Evolutionary conservation across 1,140 invertebrate species (phyloP).

Genomic region (Hyposmocoma kahamanoa): DNA sequence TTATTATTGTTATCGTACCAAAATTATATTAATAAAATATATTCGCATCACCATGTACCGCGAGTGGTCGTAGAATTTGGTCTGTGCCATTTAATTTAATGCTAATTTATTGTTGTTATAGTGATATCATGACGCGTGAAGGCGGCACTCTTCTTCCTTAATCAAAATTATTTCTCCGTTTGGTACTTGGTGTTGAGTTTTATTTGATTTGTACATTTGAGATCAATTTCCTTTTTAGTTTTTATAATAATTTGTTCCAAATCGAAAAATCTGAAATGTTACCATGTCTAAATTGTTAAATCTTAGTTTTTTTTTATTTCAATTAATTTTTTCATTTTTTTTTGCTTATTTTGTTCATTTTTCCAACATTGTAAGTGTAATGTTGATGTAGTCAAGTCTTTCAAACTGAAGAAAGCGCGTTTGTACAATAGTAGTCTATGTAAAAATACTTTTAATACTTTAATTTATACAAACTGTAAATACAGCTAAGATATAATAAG

Average conservation of each 20-base stretch:
- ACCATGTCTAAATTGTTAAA: slow-evolving; percentile 35
- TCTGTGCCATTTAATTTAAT: slow-evolving; percentile 70
- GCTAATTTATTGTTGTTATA: slow-evolving; percentile 59
- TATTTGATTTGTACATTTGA: slow-evolving; percentile 36
- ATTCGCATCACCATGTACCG: slow-evolving; percentile 60
- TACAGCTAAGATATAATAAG: slow-evolving; percentile 63
- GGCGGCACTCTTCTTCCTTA: slow-evolving; percentile 54
- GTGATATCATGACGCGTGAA: slow-evolving; percentile 31
- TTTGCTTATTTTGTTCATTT: slow-evolving; percentile 31
- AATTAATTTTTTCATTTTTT: slow-evolving; percentile 22
- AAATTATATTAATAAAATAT: slow-evolving; percentile 39
- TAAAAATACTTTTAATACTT: slow-evolving; percentile 67
- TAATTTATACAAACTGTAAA: slow-evolving; percentile 73
- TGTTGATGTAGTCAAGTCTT: slow-evolving; percentile 59
- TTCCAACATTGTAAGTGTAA: slow-evolving; percentile 12
- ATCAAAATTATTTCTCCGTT: slow-evolving; percentile 52
- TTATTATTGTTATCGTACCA: slow-evolving; percentile 47
- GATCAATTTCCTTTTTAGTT: slow-evolving; percentile 36
- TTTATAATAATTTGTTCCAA: slow-evolving; percentile 35
- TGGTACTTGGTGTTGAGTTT: slow-evolving; percentile 65
- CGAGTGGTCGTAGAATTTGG: slow-evolving; percentile 57
- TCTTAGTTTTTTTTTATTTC: slow-evolving; percentile 11
- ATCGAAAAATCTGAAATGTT: slow-evolving; percentile 46
- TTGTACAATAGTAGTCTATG: slow-evolving; percentile 67
- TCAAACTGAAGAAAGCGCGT: slow-evolving; percentile 48